Percentiles rank a stretch among this genome's conserved stretches.
Evolutionary conservation across 2,888 invertebrate genomes (phyloP).

Genomic region (Agrotis clavis): DNA sequence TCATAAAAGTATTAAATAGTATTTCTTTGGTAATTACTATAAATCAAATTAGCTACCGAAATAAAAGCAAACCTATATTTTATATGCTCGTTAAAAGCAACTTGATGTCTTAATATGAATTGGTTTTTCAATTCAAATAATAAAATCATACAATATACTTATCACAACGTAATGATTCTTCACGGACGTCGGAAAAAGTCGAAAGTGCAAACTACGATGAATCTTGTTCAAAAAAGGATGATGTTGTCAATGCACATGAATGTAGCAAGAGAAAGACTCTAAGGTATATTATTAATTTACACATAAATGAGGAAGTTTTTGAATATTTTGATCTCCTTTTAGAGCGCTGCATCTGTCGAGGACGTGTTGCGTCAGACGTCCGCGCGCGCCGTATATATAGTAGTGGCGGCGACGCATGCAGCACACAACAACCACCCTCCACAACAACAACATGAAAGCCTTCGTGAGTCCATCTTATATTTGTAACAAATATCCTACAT

Average conservation of each 20-base stretch:
- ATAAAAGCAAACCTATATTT: not conserved
- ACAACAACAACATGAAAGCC: constrained; percentile 58
- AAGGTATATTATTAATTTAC: not conserved
- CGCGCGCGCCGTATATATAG: constrained; percentile 40
- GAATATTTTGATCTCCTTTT: constrained; percentile 4
- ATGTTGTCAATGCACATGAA: not conserved
- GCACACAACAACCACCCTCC: constrained; percentile 28
- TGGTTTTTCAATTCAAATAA: not conserved
- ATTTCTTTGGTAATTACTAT: not conserved
- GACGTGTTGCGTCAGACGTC: constrained; percentile 38
- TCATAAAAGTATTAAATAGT: not conserved
- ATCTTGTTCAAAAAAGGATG: no score
- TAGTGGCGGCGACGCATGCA: constrained; percentile 9
- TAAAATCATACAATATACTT: no score
- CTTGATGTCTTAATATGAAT: not conserved
- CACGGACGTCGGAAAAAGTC: no score
- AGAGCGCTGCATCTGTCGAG: constrained; percentile 30
- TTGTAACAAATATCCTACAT: not conserved
- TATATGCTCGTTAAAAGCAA: not conserved
- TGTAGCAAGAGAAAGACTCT: not conserved
- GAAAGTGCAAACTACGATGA: not conserved
- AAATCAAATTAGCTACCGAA: not conserved
- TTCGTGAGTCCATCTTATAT: constrained; percentile 53
- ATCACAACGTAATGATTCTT: not conserved
- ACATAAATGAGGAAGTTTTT: constrained; percentile 18